Evolutionary conservation across 2,797 vertebrate genomes (phyloP).

Genomic region (Acanthornis magna): DNA sequence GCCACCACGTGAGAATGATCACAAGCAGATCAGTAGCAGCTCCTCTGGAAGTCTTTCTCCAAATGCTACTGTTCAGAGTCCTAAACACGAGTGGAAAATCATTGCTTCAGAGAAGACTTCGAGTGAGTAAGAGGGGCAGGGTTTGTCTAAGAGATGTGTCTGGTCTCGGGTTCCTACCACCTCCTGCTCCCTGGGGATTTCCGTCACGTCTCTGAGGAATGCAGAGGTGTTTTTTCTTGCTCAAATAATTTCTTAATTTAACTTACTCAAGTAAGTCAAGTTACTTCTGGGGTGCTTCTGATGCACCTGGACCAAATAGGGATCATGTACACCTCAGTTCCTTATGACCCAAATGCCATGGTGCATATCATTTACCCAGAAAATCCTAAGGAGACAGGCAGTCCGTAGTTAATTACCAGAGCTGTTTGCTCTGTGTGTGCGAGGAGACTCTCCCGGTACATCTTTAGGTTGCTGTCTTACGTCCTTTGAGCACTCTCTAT

Average conservation of each 20-base stretch:
- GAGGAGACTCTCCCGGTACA: neutral
- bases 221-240: neutral
- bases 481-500: fast-evolving
- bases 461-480: fast-evolving
- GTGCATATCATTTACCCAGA: neutral
- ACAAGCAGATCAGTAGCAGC: constrained; percentile 94
- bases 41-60: constrained; percentile 91
- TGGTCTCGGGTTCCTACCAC: neutral
- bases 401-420: neutral
- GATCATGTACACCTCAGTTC: neutral
- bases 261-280: neutral
- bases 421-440: fast-evolving
- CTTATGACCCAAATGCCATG: fast-evolving
- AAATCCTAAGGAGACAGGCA: neutral
- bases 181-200: neutral
- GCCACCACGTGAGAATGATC: constrained; percentile 92
- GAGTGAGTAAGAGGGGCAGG: constrained; percentile 80
- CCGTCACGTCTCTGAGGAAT: neutral
- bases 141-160: neutral
- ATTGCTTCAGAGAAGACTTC: constrained; percentile 97
- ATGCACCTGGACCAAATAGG: neutral
- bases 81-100: constrained; percentile 98
- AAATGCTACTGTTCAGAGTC: constrained; percentile 82
- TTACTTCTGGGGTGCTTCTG: neutral
- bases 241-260: neutral